Evolutionary conservation across 2,113 vertebrate species (phyloP).

Genomic region (Nothocercus nigrocapillus): DNA sequence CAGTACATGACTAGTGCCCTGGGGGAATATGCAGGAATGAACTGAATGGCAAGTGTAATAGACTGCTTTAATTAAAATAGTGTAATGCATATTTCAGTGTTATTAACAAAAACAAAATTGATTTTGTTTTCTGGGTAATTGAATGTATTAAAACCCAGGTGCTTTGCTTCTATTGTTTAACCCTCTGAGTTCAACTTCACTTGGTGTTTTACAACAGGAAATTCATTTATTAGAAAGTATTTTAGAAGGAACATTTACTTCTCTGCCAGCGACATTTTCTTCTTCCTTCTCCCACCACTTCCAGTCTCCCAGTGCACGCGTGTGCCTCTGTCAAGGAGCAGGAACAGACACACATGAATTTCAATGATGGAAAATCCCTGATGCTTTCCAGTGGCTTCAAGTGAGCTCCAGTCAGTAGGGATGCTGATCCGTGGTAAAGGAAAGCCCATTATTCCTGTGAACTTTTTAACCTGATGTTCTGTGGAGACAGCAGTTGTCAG

Average conservation of each 20-base stretch:
- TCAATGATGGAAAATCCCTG: slow-evolving; percentile 3
- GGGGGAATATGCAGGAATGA: slow-evolving; percentile 71
- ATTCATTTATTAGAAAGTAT: background rate
- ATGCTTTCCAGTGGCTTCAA: background rate
- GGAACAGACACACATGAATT: slow-evolving; percentile 16
- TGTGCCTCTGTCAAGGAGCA: background rate
- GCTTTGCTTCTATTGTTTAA: slow-evolving; percentile 54
- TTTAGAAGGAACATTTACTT: background rate
- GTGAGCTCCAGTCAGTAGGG: background rate
- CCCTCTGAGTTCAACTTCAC: slow-evolving; percentile 36
- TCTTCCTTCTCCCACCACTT: background rate
- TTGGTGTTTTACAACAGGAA: background rate
- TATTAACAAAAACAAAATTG: slow-evolving; percentile 79
- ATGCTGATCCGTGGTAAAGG: background rate
- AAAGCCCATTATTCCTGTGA: slow-evolving; percentile 18
- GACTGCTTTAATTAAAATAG: slow-evolving; percentile 82
- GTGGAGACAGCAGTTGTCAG: slow-evolving; percentile 12
- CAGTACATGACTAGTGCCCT: slow-evolving; percentile 73
- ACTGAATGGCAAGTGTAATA: slow-evolving; percentile 73
- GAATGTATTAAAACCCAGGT: slow-evolving; percentile 71
- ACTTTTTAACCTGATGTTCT: slow-evolving; percentile 61
- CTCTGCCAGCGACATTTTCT: background rate
- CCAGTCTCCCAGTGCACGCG: background rate
- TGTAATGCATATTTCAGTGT: slow-evolving; percentile 74
- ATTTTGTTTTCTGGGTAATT: slow-evolving; percentile 80